These are phyloP conservation scores for Eilema sororculum DNA, from an alignment of 2,888 invertebrate species.

Conservation along the genomic window DNA sequence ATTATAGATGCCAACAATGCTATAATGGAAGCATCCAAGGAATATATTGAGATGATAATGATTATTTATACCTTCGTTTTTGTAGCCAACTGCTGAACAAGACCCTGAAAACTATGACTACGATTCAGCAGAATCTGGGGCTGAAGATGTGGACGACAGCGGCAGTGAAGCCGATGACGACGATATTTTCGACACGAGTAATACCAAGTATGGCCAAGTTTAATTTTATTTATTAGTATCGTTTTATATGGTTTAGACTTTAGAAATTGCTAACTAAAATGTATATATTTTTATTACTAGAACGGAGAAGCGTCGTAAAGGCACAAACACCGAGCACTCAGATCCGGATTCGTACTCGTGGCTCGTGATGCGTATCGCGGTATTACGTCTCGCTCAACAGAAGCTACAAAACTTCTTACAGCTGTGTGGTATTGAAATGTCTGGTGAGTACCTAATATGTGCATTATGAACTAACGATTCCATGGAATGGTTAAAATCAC, in stretches of 20 bases:
- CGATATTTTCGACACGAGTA: constrained; percentile 90
- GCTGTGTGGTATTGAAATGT: constrained; percentile 95
- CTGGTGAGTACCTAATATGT: constrained; percentile 88
- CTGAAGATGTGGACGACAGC: constrained; percentile 91
- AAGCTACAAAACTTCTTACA: constrained; percentile 96
- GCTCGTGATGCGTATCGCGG: constrained; percentile 96
- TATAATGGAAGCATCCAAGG: neutral
- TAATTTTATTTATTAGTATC: no score
- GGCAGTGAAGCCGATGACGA: constrained; percentile 93
- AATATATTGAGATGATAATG: neutral
- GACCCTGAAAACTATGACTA: constrained; percentile 93
- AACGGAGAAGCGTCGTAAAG: constrained; percentile 74
- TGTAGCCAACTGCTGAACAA: constrained; percentile 87
- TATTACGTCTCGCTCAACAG: constrained; percentile 93
- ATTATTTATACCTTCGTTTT: neutral
- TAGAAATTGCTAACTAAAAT: neutral
- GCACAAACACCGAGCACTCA: constrained; percentile 94
- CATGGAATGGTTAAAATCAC: no score
- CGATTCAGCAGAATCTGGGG: constrained; percentile 94
- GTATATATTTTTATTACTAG: constrained; percentile 44
- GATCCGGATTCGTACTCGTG: constrained; percentile 98
- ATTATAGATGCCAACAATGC: neutral
- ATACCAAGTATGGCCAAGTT: constrained; percentile 63
- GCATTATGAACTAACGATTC: no score
- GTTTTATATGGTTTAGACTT: no score